Evolutionary conservation across 2,113 vertebrate species (phyloP), one percentile per base, ranked within the genome.

Genomic region (Pseudois nayaur): DNA sequence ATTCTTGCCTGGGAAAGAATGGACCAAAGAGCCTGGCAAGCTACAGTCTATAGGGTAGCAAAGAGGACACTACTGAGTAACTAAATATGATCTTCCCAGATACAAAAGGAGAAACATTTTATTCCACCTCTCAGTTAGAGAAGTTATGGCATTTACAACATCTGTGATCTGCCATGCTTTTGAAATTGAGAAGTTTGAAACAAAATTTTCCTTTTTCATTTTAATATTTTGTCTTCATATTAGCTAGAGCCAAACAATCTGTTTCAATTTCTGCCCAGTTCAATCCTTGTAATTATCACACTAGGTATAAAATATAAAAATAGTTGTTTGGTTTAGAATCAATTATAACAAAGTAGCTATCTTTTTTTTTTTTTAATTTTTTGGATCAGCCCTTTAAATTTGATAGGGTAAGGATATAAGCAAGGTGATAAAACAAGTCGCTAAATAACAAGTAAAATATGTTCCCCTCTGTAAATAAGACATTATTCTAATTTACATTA

Each of bases 21-120:
- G 36, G 36, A 25, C 67, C 0, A 0, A 25, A 36, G 67, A 40
- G 21, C 5, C 36, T 40, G n/a, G 10, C 5, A n/a, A 36, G 67
- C 21, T 25, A 40, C 11, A 40, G 36, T 74, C 21, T 40, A 13
- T 74, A 40, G 36, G 11, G 36, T 12, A 74, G 67, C 36, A 40
- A 74, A 74, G 36, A 74, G 21, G 21, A 40, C 21, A 74, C 21
- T 36, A 74, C 67, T 74, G 67, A 74, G 5, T 40, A 40, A 67
- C 16, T 16, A 19, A 60, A 74, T 13, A 40, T 40, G 1, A 43
- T 15, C 4, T 14, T 1, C 19, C 19, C 19, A 87, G 17, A 55
- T 62, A 36, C 43, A 82, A 82, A 9, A 29, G 5, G 7, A 36
- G 25, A 10, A 71, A 21, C 13, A 33, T 54, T 33, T 55, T 11